These are phyloP conservation scores for Phalacrocorax pelagicus DNA, from an alignment of 2,113 vertebrate genomes.

Conservation along the genomic window DNA sequence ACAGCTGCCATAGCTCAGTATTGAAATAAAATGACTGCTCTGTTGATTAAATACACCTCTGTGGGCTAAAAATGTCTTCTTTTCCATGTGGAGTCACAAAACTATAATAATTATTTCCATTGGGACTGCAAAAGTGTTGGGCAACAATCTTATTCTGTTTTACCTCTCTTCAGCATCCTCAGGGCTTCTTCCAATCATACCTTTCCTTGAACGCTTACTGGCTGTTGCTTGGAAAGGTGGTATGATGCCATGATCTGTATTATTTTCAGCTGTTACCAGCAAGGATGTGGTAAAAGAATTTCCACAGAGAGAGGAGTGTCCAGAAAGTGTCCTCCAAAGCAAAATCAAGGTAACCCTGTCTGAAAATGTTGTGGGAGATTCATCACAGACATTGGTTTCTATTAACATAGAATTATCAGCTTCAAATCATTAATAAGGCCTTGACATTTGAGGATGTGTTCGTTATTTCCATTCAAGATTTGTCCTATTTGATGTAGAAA, in stretches of 20 bases:
- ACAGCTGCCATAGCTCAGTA: background rate
- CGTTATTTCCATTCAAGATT: background rate
- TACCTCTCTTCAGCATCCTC: background rate
- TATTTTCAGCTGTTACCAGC: background rate
- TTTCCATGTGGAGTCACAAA: background rate
- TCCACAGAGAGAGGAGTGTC: background rate
- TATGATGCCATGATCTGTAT: accelerated
- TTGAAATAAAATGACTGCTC: background rate
- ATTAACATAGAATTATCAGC: background rate
- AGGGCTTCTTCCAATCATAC: background rate
- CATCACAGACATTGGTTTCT: background rate
- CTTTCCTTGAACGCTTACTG: background rate
- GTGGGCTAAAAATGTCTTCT: background rate
- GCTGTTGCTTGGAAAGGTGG: background rate
- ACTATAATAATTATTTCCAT: background rate
- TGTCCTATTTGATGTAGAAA: background rate
- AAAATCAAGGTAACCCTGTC: background rate
- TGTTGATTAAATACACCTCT: background rate
- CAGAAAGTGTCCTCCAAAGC: background rate
- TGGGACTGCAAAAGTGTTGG: background rate
- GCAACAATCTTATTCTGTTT: background rate
- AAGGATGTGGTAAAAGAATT: background rate
- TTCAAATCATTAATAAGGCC: background rate
- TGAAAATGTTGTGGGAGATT: background rate
- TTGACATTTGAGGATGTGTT: background rate